phyloP scores from a whole-genome alignment of 2,888 invertebrate genomes.

The Yponomeuta malinellus region DNA sequence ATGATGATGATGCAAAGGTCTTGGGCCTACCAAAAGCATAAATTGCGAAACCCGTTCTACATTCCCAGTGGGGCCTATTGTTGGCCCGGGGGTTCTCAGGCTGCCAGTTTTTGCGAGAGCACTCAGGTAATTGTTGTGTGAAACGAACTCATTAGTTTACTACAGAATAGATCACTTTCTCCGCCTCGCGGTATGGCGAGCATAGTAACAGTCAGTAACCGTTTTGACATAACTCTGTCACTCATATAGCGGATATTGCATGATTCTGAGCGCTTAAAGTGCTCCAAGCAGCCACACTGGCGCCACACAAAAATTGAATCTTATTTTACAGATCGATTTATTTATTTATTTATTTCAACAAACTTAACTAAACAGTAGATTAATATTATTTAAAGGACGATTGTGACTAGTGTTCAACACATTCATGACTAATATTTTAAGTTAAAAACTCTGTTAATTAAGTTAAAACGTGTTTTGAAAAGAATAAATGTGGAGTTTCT shows the following conservation, averaged over 20 bases:
- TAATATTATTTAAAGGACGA: no score
- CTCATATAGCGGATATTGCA: neutral
- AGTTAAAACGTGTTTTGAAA: no score
- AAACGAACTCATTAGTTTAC: slow-evolving; percentile 17
- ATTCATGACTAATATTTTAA: no score
- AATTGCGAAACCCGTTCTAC: neutral
- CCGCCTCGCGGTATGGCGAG: neutral
- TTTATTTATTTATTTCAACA: no score
- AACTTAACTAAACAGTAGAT: no score
- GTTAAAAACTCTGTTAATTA: no score
- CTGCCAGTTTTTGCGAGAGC: neutral
- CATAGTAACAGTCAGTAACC: neutral
- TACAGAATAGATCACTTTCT: slow-evolving; percentile 13
- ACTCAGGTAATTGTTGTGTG: slow-evolving; percentile 15
- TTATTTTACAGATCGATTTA: no score
- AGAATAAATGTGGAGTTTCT: no score
- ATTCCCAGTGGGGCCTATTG: neutral
- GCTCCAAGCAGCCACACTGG: no score
- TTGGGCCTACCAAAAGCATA: neutral
- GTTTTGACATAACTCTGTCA: neutral
- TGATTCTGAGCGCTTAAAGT: neutral
- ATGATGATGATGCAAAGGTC: no score
- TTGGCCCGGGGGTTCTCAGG: neutral
- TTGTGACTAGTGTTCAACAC: no score
- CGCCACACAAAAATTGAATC: no score